Evolutionary conservation across 1,140 invertebrate species (phyloP), one percentile per base, ranked within the genome.

Genomic region (Agrypnia vestita): DNA sequence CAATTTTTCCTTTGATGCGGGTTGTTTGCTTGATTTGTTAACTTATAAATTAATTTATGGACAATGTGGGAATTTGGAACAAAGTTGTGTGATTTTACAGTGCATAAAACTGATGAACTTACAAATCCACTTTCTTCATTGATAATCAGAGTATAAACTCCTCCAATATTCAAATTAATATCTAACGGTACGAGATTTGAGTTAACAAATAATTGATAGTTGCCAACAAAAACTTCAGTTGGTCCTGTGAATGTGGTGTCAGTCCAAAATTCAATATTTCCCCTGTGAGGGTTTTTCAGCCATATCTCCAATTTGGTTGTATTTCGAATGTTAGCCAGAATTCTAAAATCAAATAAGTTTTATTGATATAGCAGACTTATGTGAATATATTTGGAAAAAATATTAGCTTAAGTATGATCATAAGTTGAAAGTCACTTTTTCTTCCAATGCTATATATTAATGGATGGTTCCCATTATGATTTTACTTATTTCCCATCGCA

Each of bases 81-180:
- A 6, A 35, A 6, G 25, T 35, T 35, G 25, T 35, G 25, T 35
- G 25, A 35, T 35, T 35, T 35, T 35, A 35, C 25, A 6, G 25
- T 6, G 6, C 25, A 35, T 35, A 35, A 35, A 35, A 35, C 6
- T 3, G 25, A 35, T 17, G 4, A 56, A 35, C 51, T 55, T 73
- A 84, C 77, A 10, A 13, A 72, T 47, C 59, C 64, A 49, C 71
- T 78, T 11, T 80, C 83, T n/a, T 88, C 82, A 51, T 87, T 84
- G 51, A 91, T 86, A 12, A 92, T 17, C 1, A 93, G 77, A 0
- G 90, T 90, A 76, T 93, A 94, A 13, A 93, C 91, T 15, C 91
- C 92, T 0, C 92, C 92, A n/a, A 87, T 85, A 53, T 87, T 86
- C 3, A 92, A 78, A 0, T 80, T 61, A 8, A 91, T 83, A 1